Percentiles rank a stretch among this genome's conserved stretches.
Evolutionary conservation across 2,888 invertebrate species (phyloP).

Genomic region (Papilio protenor): DNA sequence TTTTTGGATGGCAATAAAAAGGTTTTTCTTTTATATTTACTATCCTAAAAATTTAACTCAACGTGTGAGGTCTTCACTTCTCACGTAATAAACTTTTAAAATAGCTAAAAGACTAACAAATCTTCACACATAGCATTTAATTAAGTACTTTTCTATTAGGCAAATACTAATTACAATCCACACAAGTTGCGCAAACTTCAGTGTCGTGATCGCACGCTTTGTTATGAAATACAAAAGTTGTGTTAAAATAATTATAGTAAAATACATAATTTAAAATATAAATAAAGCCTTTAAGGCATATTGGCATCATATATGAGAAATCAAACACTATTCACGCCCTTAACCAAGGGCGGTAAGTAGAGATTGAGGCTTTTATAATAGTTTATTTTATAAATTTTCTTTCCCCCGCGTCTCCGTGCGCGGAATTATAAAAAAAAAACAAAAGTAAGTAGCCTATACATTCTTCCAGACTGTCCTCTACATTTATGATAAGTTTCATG

Average conservation of each 20-base stretch:
- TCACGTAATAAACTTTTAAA: neutral
- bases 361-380: no score
- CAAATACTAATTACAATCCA: neutral
- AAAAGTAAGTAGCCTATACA: no score
- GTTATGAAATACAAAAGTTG: constrained; percentile 5
- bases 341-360: no score
- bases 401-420: no score
- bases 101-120: neutral
- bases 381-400: no score
- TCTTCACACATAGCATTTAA: neutral
- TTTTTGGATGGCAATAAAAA: no score
- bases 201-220: constrained; percentile 8
- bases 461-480: no score
- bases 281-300: constrained; percentile 8
- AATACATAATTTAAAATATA: neutral
- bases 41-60: no score
- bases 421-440: no score
- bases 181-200: constrained; percentile 18
- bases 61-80: neutral
- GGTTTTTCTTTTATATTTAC: no score
- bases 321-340: no score
- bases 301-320: neutral
- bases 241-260: neutral
- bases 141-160: neutral
- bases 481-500: no score